Evolutionary conservation across 2,797 vertebrate species (phyloP).

Genomic region (Muscicapa comitata): DNA sequence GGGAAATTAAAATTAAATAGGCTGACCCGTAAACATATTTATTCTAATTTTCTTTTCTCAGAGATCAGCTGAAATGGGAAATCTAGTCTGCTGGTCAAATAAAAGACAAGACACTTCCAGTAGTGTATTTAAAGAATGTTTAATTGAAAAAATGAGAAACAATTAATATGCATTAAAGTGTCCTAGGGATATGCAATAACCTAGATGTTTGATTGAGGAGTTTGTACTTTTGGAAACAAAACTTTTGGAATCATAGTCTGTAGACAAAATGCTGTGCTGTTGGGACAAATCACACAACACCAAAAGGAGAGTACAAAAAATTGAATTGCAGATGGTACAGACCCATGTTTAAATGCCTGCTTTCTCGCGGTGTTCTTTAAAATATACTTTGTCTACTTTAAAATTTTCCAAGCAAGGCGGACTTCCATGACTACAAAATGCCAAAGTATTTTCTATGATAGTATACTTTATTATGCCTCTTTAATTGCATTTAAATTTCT

Average conservation of each 20-base stretch:
- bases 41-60: conserved; percentile 14
- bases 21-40: not conserved
- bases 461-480: not conserved
- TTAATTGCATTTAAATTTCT: not conserved
- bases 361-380: not conserved
- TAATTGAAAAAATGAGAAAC: not conserved
- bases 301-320: not conserved
- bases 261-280: not conserved
- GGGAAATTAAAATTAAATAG: not conserved
- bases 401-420: not conserved
- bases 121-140: not conserved
- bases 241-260: not conserved
- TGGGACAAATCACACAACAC: fast-evolving
- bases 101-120: not conserved
- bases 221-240: not conserved
- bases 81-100: not conserved
- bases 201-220: not conserved
- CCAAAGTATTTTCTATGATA: not conserved
- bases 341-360: not conserved
- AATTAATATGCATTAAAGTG: not conserved
- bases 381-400: not conserved
- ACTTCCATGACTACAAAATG: not conserved
- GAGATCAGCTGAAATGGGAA: not conserved
- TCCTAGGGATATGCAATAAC: not conserved
- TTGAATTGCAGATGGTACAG: not conserved